Base-by-base conservation (phyloP, 2,797 vertebrate genomes). In the Macroramphosus scolopax region DNA sequence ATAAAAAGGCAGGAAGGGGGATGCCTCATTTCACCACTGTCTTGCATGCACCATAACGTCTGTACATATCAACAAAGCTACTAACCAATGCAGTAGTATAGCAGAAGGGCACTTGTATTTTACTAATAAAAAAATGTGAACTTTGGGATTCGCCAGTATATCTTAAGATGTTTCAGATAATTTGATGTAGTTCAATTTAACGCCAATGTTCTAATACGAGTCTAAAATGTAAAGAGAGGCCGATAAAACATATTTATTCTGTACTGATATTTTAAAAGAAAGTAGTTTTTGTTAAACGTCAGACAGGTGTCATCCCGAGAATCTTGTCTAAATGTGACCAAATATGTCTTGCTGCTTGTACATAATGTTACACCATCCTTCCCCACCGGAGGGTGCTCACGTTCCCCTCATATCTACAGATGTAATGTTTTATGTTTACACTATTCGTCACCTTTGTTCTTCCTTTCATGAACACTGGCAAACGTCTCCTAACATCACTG, bases 51-150 rank as follows among this genome's bases (percentile, higher is more conserved):
- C 51, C 61, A 75, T 69, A 50, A 68, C 63, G 61, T 62, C 44
- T 71, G 64, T 67, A 84, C 80, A 85, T 84, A 75, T 84, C 81
- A 77, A 69, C 48, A 37, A 79, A 72, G 77, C 80, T 78, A 80
- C 77, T 80, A 84, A 87, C 84, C 81, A 85, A 81, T 70, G 71
- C 69, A 80, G 62, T 78, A 78, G 72, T 74, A 12, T 38, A 57
- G 32, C 7, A 30, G 49, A 64, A 79, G 49, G 55, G 51, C 70
- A 70, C 75, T 71, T 78, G 54, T 76, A 56, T 78, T 75, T 68
- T 75, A 75, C 42, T 65, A 63, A 62, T 46, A 15, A 51, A 15
- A 51, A 54, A 73, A 72, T 69, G 60, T 77, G 77, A 78, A 77
- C 18, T 53, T 55, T 29, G 31, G n/a, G 62, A 24, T 68, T 57